Percentiles rank a stretch among this genome's conserved stretches.
phyloP scores from a whole-genome alignment of 2,888 invertebrate genomes.

The Chrysolina oricalcia region DNA sequence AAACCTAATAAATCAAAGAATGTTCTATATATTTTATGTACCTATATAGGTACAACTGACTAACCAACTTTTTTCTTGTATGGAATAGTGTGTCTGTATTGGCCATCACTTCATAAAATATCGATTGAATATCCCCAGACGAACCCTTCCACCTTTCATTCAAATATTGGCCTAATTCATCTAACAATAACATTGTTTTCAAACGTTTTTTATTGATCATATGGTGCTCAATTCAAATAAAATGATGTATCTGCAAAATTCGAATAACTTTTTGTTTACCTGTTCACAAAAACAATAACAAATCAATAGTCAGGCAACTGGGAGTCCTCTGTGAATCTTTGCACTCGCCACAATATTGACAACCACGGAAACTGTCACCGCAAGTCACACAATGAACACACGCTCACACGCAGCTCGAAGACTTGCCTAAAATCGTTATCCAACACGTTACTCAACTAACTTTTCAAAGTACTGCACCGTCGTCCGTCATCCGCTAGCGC shows the following conservation, averaged over 20 bases:
- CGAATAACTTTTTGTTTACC: conserved; percentile 4
- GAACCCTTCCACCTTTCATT: not conserved
- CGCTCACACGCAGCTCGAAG: conserved; percentile 7
- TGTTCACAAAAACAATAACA: conserved; percentile 8
- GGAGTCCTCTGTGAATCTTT: not conserved
- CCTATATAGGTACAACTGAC: not conserved
- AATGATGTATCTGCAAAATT: not conserved
- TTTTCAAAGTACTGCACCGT: conserved; percentile 3
- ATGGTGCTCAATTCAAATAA: too few relatives aligned
- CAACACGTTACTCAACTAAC: conserved; percentile 8
- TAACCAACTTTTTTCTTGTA: not conserved
- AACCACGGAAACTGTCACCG: not conserved
- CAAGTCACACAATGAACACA: not conserved
- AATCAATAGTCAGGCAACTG: not conserved
- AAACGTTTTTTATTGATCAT: too few relatives aligned
- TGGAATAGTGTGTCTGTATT: not conserved
- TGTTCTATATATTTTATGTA: too few relatives aligned
- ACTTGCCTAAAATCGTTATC: conserved; percentile 8
- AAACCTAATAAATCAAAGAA: too few relatives aligned
- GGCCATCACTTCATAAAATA: not conserved
- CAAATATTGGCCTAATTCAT: not conserved
- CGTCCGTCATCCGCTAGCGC: conserved; percentile 7
- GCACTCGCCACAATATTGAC: not conserved
- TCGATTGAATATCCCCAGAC: not conserved
- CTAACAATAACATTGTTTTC: not conserved